Base-by-base conservation (phyloP, 2,888 invertebrate species). In the Pollenia amentaria region DNA sequence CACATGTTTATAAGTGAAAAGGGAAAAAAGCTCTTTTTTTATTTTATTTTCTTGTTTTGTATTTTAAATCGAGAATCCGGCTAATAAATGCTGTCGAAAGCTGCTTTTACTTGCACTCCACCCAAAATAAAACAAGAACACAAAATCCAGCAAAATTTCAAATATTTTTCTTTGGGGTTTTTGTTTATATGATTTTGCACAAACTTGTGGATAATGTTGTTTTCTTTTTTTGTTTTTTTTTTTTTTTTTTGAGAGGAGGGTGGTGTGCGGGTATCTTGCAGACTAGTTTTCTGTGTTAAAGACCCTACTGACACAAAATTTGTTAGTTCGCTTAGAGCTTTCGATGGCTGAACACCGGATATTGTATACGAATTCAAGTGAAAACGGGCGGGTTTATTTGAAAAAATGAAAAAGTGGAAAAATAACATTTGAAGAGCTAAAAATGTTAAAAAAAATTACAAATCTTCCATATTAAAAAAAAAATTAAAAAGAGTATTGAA, bases 291-390 rank as follows among this genome's bases (percentile, higher is more conserved):
- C 55, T 55, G 69, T 72, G 81, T 65, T 81, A 85, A 83, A 78
- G 73, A 73, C 53, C 87, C 77, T 80, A 46, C 84, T 87, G 87
- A 84, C 87, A 87, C 77, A 87, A 77, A 77, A 84, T 38, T 77
- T 80, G 51, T 81, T 76, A 89, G 89, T 88, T 88, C 88, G 81
- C 89, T 87, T 81, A 81, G 88, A 89, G 89, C 89, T 89, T 89
- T 89, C 85, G 84, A 72, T 87, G 75, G 83, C 85, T 85, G 72
- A 85, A 87, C 86, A 88, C 77, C 78, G 84, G 80, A 79, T 42
- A 55, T 76, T 62, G 40, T 53, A n/a, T 21, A 80, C 21, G 72
- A 10, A n/a, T 62, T 29, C 9, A 14, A 73, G 18, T 51, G 14
- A 60, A 79, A 72, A 67, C 76, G 78, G 29, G 80, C 84, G 84